Evolutionary conservation across 1,140 invertebrate species (phyloP), one percentile per base, ranked within the genome.

Genomic region (Drosophila triauraria): DNA sequence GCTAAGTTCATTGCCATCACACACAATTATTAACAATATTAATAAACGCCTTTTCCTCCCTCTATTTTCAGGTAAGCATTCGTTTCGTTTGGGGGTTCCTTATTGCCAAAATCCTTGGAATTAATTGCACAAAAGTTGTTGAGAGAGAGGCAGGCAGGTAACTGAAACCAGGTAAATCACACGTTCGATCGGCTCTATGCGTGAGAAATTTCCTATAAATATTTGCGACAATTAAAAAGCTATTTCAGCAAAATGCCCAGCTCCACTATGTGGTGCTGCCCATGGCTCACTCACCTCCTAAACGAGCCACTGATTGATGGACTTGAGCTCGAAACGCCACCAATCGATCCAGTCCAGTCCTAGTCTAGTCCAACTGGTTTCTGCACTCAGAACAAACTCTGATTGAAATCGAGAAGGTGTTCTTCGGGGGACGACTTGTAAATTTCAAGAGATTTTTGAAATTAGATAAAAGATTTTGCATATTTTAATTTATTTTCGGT

Each of bases 181-280:
- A 46, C 60, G 65, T 23, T 44, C 32, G 13, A 12, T 42, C 42
- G 38, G 9, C 17, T 35, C 13, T 20, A 32, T 76, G 75, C 75
- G 75, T 78, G 75, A 78, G 75, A 78, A 78, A 56, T 68, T 40
- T 65, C 40, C 43, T 69, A 57, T 77, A 78, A 78, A 78, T 78
- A 78, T 78, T 78, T 78, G 75, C 63, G 63, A 78, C 56, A 78
- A 77, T 78, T 69, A 78, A 69, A 78, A 78, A 78, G 54, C 63
- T 48, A 78, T 78, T 78, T 68, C 51, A 53, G 48, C 54, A 51
- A 51, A 51, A 50, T 67, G 68, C 74, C 50, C 27, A 48, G 54
- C 38, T 44, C 40, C 13, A 48, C 32, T 30, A 32, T 60, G 30
- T 15, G 46, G 30, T 17, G 46, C 60, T 32, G 67, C 47, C 67